Base-by-base conservation (phyloP, 2,797 vertebrate genomes). In the Bovichtus diacanthus region DNA sequence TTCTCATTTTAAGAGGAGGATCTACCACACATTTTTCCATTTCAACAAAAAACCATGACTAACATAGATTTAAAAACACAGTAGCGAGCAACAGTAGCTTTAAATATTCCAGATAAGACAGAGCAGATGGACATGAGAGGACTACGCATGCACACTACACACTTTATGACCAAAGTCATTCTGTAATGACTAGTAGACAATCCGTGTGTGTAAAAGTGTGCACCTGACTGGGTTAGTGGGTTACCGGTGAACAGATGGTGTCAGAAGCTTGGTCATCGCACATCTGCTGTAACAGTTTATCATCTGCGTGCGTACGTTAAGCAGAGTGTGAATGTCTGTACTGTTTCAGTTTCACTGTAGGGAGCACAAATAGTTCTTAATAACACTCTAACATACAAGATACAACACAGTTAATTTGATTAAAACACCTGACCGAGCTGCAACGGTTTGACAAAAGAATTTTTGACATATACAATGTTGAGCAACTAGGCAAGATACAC, bases 201-300 rank as follows among this genome's bases (percentile, higher is more conserved):
- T 5, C 1, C 1, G 19, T 36, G 29, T 44, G 38, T n/a, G 56
- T 49, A 19, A 2, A 11, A n/a, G 23, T 19, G 0, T 11, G 25
- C 29, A 9, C 80, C 31, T 49, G 70, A 72, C 21, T 6, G 18
- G 66, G 60, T 80, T 47, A 19, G 15, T 39, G 56, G 49, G 65
- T 70, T 23, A 70, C 13, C 51, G 51, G 39, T 16, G 41, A 44
- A 34, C 59, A 49, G 63, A 76, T 38, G 74, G 34, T 34, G 58
- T 80, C 43, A 34, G 34, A 65, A 19, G 41, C 47, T 31, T 2
- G 16, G 51, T 54, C 61, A 62, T 27, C 78, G 50, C 31, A 18
- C 8, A 75, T 31, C 70, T 41, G 54, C 46, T 58, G 50, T 15
- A 0, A 16, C 4, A 6, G 18, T 78, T 82, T 53, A 61, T 78